Base-by-base conservation (phyloP, 2,888 invertebrate species). In the Omphaloscelis lunosa region DNA sequence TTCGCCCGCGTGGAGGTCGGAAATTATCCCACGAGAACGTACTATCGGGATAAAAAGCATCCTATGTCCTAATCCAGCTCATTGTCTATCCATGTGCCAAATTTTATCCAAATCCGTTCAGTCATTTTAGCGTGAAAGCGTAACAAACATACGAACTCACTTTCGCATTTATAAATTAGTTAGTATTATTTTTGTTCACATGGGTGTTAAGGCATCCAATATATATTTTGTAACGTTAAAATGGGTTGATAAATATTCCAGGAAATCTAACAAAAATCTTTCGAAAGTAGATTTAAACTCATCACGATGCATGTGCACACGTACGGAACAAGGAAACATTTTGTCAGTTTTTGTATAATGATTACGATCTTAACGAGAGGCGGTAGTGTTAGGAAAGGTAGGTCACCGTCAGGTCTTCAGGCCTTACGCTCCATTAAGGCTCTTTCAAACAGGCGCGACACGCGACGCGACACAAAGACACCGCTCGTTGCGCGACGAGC, bases 351-450 rank as follows among this genome's bases (percentile, higher is more conserved):
- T 80, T 79, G 70, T 73, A 9, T 59, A 77, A 67, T 73, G 27
- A 79, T 82, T 66, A 65, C 58, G 53, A 48, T 75, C 45, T 68
- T 68, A 58, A 67, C 27, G 71, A 75, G 76, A 72, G 65, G 69
- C 75, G 65, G 70, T 63, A 12, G 27, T 72, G 72, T 82, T 80
- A 68, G 70, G 79, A 53, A 72, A 75, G 79, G 39, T 81, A 77
- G 83, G 82, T 81, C 83, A 83, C 9, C 69, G 58, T 53, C 77
- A 83, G 77, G 72, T 80, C 75, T 88, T 79, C 48, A 82, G 73
- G 68, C 69, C 80, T 78, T 71, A 77, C 70, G 80, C 63, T 82
- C 56, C 63, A 82, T 90, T 90, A n/a, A n/a, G n/a, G n/a, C n/a
- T n/a, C n/a, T n/a, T n/a, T n/a, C n/a, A n/a, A n/a, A n/a, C n/a